Percentiles rank a stretch among this genome's conserved stretches.
phyloP scores from a whole-genome alignment of 2,888 invertebrate species.

The Dorcus hopei region DNA sequence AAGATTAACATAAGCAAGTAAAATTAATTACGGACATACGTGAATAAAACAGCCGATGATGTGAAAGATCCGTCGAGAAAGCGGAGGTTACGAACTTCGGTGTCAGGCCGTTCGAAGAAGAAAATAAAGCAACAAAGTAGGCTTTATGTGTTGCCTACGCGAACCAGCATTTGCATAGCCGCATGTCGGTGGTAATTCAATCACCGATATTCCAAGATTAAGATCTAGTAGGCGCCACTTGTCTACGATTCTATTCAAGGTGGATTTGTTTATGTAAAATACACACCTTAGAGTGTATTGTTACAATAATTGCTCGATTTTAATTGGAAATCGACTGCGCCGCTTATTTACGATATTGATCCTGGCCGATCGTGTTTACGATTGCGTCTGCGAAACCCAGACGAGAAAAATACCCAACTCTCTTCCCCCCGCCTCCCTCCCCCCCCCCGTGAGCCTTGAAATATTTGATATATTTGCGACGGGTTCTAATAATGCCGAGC shows the following conservation, averaged over 20 bases:
- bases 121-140: constrained; percentile 15
- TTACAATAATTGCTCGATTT: constrained; percentile 31
- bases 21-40: too few relatives aligned
- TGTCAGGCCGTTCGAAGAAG: constrained; percentile 7
- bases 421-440: not conserved
- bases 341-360: constrained; percentile 15
- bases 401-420: not conserved
- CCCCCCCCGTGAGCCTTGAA: not conserved
- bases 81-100: constrained; percentile 11
- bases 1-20: too few relatives aligned
- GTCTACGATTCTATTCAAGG: constrained; percentile 28
- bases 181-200: constrained; percentile 26
- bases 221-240: constrained; percentile 34
- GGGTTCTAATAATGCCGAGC: too few relatives aligned
- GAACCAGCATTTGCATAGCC: constrained; percentile 20
- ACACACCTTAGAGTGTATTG: constrained; percentile 27
- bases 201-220: constrained; percentile 29
- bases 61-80: not conserved
- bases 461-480: not conserved
- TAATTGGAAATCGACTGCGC: constrained; percentile 23
- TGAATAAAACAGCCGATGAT: not conserved
- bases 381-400: not conserved
- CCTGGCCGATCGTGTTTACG: constrained; percentile 3
- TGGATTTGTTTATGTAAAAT: constrained; percentile 29
- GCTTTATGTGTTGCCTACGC: constrained; percentile 18